phyloP scores from a whole-genome alignment of 2,888 invertebrate species.

The Mythimna albipuncta region DNA sequence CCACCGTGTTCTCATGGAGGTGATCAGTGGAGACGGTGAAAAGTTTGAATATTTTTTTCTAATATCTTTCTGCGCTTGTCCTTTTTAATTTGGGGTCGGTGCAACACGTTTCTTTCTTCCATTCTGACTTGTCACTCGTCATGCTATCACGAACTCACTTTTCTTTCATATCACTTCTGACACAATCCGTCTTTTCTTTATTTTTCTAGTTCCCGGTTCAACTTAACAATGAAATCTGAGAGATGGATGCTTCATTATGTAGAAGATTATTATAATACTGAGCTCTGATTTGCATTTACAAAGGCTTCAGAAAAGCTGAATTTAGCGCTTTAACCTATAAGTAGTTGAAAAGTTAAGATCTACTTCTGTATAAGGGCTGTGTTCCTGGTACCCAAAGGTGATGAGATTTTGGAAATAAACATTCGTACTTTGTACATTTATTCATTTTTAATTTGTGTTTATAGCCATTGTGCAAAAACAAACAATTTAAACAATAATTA shows the following conservation, averaged over 20 bases:
- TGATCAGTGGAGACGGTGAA: too few relatives aligned
- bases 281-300: slow-evolving; percentile 21
- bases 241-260: background rate
- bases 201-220: background rate
- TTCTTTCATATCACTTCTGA: too few relatives aligned
- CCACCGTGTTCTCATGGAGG: too few relatives aligned
- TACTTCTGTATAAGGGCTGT: slow-evolving; percentile 10
- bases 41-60: background rate
- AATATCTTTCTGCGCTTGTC: too few relatives aligned
- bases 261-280: slow-evolving; percentile 6
- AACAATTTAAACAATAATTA: too few relatives aligned
- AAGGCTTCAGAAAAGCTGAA: slow-evolving; percentile 3
- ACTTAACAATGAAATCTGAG: background rate
- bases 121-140: too few relatives aligned
- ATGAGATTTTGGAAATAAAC: background rate
- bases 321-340: background rate
- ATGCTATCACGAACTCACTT: too few relatives aligned
- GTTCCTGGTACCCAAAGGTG: slow-evolving; percentile 1
- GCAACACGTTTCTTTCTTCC: too few relatives aligned
- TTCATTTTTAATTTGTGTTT: too few relatives aligned
- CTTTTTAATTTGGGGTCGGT: too few relatives aligned
- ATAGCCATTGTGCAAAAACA: too few relatives aligned
- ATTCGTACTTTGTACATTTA: background rate
- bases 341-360: slow-evolving; percentile 4
- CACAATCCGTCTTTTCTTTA: too few relatives aligned